A percentile compares a stretch with the other conserved stretches of the same genome.
phyloP scores from a whole-genome alignment of 2,113 vertebrate genomes.

The Epinephelus moara region DNA sequence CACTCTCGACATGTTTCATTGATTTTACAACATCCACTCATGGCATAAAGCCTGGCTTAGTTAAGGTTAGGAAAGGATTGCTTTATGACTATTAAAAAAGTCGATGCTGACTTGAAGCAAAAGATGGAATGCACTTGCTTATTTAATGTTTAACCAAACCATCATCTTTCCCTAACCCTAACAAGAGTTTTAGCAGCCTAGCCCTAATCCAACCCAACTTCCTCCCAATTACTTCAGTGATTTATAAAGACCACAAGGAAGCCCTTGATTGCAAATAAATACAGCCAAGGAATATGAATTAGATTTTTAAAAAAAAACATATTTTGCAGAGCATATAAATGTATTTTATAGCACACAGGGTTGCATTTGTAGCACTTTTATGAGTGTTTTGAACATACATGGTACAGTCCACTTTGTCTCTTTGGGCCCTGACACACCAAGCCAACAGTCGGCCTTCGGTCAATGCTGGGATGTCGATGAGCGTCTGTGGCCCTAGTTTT shows the following conservation, averaged over 20 bases:
- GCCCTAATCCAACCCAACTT: background rate
- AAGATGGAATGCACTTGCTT: background rate
- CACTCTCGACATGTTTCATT: background rate
- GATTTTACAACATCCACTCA: background rate
- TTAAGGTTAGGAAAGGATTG: slow-evolving; percentile 14
- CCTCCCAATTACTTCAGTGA: background rate
- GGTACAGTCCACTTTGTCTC: background rate
- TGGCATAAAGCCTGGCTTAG: background rate
- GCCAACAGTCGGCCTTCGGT: no score
- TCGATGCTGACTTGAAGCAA: background rate
- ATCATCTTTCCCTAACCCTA: background rate
- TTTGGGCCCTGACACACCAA: no score
- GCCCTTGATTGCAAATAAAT: background rate
- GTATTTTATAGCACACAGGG: background rate
- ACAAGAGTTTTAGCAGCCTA: background rate
- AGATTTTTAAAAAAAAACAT: background rate
- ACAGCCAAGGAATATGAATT: background rate
- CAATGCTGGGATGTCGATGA: no score
- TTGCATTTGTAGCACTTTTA: background rate
- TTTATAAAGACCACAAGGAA: background rate
- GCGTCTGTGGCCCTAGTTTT: no score
- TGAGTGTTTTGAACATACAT: background rate
- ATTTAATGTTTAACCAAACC: slow-evolving; percentile 15
- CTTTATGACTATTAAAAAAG: background rate
- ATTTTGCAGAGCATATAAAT: background rate